A percentile compares a stretch with the other conserved stretches of the same genome.
These are phyloP conservation scores for Pristionchus mayeri DNA, from an alignment of 2,888 invertebrate genomes.

Conservation along the genomic window DNA sequence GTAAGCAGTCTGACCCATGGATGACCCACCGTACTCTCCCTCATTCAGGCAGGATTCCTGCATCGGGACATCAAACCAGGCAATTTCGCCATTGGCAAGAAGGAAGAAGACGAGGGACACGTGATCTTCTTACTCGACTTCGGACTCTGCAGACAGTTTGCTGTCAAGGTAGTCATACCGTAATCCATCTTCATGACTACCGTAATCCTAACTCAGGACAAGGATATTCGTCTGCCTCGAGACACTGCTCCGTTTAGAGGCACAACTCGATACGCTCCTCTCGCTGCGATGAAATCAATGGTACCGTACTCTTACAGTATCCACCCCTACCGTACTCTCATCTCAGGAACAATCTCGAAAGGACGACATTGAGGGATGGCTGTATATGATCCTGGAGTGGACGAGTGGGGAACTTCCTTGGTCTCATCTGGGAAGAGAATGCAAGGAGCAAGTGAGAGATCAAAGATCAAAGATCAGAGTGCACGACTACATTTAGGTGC, in stretches of 20 bases:
- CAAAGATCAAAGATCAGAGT: neutral
- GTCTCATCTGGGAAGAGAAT: slow-evolving; percentile 54
- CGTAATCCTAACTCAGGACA: slow-evolving; percentile 47
- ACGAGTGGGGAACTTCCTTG: slow-evolving; percentile 69
- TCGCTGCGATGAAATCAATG: slow-evolving; percentile 60
- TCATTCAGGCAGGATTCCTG: slow-evolving; percentile 64
- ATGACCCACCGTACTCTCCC: neutral
- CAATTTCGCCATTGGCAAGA: slow-evolving; percentile 66
- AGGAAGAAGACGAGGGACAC: slow-evolving; percentile 62
- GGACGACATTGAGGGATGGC: slow-evolving; percentile 72
- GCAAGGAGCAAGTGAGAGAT: slow-evolving; percentile 6
- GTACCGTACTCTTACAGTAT: neutral
- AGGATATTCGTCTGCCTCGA: slow-evolving; percentile 65
- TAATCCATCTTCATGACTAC: neutral
- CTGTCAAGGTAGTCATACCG: slow-evolving; percentile 49
- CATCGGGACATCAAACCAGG: slow-evolving; percentile 69
- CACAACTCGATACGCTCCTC: slow-evolving; percentile 69
- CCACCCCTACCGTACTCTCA: neutral
- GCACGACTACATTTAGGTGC: slow-evolving; percentile 53
- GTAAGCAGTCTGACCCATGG: slow-evolving; percentile 49
- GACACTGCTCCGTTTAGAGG: slow-evolving; percentile 67
- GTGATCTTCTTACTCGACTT: slow-evolving; percentile 69
- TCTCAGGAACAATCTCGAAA: slow-evolving; percentile 66
- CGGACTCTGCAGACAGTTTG: slow-evolving; percentile 67
- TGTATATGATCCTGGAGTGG: slow-evolving; percentile 73